These are phyloP conservation scores for Lanistes nyassanus DNA, from an alignment of 1,140 invertebrate species.

Conservation along the genomic window DNA sequence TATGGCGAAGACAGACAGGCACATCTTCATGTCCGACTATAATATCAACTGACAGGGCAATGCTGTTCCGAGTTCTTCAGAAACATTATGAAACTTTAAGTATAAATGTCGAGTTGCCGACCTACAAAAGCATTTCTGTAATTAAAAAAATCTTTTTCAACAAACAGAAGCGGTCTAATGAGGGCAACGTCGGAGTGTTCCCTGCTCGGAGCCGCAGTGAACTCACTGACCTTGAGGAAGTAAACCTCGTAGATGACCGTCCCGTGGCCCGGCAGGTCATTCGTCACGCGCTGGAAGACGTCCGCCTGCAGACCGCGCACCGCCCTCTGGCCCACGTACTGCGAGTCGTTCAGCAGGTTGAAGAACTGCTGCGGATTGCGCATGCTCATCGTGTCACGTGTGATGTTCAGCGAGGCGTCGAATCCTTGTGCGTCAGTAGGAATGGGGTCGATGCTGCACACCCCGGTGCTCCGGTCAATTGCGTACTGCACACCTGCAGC, in stretches of 20 bases:
- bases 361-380: conserved; percentile 10
- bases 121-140: no score
- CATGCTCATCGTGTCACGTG: conserved; percentile 4
- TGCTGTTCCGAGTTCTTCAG: no score
- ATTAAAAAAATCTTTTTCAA: no score
- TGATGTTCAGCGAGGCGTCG: conserved; percentile 9
- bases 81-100: no score
- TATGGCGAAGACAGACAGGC: no score
- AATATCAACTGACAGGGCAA: no score
- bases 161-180: no score
- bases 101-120: no score
- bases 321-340: conserved; percentile 4
- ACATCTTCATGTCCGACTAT: no score
- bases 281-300: conserved; percentile 5
- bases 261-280: conserved; percentile 1
- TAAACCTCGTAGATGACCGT: conserved; percentile 10
- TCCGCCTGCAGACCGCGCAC: neutral
- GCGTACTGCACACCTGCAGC: conserved; percentile 17
- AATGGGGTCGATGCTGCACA: conserved; percentile 17
- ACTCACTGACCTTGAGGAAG: conserved; percentile 2
- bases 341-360: neutral
- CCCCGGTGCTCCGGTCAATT: neutral
- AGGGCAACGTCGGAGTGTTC: no score
- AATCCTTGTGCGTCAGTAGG: conserved; percentile 2
- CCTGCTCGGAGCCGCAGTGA: no score